These are phyloP conservation scores for Erpobdella octoculata DNA, from an alignment of 2,888 invertebrate species.

Conservation along the genomic window DNA sequence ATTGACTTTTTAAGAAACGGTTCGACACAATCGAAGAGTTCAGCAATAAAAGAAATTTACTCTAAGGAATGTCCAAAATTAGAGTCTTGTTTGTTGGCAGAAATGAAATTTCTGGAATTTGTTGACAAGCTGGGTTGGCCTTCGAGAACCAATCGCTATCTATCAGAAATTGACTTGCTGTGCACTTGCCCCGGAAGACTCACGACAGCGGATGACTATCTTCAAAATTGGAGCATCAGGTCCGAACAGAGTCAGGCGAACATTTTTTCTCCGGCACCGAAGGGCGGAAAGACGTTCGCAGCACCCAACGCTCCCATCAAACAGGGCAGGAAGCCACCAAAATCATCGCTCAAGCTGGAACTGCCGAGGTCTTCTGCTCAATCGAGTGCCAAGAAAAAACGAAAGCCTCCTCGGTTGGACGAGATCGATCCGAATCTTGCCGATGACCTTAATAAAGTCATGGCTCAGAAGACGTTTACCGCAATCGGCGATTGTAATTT, in stretches of 20 bases:
- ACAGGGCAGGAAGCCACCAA: conserved; percentile 9
- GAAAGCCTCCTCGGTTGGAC: background rate
- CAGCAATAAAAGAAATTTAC: no score
- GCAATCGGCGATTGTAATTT: background rate
- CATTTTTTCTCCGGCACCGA: background rate
- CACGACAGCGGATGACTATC: background rate
- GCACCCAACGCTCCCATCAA: conserved; percentile 14
- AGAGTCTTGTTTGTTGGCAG: no score
- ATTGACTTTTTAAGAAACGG: no score
- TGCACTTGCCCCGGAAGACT: background rate
- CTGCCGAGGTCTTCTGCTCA: background rate
- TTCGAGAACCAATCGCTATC: background rate
- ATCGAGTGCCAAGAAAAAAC: background rate
- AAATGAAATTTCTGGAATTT: background rate
- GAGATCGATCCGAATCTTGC: background rate
- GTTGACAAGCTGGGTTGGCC: background rate
- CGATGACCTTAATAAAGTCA: background rate
- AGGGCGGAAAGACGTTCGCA: background rate
- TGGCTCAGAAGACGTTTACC: background rate
- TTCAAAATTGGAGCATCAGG: background rate
- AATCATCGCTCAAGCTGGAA: conserved; percentile 8
- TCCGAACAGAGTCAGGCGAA: background rate
- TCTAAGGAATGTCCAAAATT: no score
- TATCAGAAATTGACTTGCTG: conserved; percentile 11
- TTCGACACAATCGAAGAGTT: no score